phyloP scores from a whole-genome alignment of 2,888 invertebrate species.

The Dendrolimus houi region DNA sequence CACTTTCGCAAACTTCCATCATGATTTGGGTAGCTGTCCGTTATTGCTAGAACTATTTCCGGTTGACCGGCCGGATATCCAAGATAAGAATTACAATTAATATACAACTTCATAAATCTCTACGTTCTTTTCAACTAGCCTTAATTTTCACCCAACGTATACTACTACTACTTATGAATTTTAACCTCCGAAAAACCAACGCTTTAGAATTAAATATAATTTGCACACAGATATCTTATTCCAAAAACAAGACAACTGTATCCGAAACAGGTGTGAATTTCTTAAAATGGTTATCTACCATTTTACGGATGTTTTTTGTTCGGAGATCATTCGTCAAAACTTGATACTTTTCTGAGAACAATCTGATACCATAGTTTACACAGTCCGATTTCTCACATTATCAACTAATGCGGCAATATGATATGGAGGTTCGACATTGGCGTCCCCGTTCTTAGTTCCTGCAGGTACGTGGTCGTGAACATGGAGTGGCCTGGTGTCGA shows the following conservation, averaged over 20 bases:
- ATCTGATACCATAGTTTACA: neutral
- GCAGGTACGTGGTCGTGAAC: neutral
- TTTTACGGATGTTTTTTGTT: neutral
- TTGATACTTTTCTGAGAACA: neutral
- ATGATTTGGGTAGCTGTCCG: constrained; percentile 44
- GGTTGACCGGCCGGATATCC: constrained; percentile 61
- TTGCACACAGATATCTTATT: too few relatives aligned
- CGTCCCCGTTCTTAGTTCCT: neutral
- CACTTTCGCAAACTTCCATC: constrained; percentile 21
- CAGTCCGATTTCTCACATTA: neutral
- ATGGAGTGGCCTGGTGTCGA: constrained; percentile 17
- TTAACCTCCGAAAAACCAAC: too few relatives aligned
- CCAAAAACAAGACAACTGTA: neutral
- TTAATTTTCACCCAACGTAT: too few relatives aligned
- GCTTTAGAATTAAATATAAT: too few relatives aligned
- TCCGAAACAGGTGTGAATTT: neutral
- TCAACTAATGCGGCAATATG: neutral
- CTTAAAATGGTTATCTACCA: neutral
- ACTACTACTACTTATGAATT: too few relatives aligned
- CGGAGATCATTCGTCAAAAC: neutral
- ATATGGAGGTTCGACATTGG: neutral
- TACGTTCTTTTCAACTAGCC: too few relatives aligned
- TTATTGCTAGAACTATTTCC: constrained; percentile 40
- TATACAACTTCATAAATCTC: too few relatives aligned
- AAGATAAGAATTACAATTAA: constrained; percentile 7